Conservation (phyloP, 1,140 invertebrate genomes). For the Microplitis demolitor region DNA sequence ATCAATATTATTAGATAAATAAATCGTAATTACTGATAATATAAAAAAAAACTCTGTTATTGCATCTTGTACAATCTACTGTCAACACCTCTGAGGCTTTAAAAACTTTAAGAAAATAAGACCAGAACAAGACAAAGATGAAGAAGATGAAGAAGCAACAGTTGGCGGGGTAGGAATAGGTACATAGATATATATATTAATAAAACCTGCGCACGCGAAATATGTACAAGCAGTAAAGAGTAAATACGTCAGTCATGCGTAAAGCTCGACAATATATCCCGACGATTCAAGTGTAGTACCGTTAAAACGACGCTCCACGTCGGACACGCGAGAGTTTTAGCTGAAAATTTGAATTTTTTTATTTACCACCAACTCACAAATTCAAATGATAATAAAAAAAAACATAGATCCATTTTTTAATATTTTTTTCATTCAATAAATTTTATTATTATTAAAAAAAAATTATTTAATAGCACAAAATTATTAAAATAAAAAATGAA, state of each 20-base stretch:
- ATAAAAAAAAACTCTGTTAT: too few relatives aligned
- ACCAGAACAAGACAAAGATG: too few relatives aligned
- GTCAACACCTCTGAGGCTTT: too few relatives aligned
- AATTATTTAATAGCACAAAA: too few relatives aligned
- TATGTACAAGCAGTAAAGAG: background rate
- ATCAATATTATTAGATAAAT: too few relatives aligned
- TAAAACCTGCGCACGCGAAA: background rate
- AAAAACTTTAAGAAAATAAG: too few relatives aligned
- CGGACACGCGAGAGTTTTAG: constrained; percentile 31
- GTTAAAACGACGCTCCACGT: constrained; percentile 43
- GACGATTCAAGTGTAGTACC: constrained; percentile 37
- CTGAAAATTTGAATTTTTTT: background rate
- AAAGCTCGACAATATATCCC: constrained; percentile 41
- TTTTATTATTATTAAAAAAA: too few relatives aligned
- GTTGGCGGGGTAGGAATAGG: constrained; percentile 27
- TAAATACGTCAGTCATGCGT: constrained; percentile 44
- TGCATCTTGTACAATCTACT: too few relatives aligned
- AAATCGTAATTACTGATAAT: too few relatives aligned
- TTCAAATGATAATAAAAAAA: background rate
- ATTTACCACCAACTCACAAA: too few relatives aligned
- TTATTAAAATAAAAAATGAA: too few relatives aligned
- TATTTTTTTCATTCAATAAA: too few relatives aligned
- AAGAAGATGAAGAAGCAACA: constrained; percentile 33
- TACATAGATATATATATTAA: background rate
- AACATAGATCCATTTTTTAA: background rate